A percentile compares a stretch with the other conserved stretches of the same genome.
These are phyloP conservation scores for Drosophila silvestris DNA, from an alignment of 2,888 invertebrate genomes.

Conservation along the genomic window DNA sequence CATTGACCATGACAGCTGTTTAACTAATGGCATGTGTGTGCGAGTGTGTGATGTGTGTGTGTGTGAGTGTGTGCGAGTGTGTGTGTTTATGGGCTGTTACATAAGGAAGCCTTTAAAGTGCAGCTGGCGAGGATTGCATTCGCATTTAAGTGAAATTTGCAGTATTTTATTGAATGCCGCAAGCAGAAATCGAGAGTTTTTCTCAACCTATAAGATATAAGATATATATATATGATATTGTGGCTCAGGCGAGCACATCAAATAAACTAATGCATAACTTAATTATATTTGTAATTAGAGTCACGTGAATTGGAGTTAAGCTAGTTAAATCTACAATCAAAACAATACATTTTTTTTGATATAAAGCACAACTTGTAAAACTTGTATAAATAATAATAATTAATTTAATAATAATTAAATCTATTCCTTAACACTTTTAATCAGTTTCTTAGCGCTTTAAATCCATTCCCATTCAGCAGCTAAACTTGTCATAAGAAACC, in stretches of 20 bases:
- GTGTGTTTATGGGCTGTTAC: slow-evolving; percentile 10
- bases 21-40: slow-evolving; percentile 20
- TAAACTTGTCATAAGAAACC: neutral
- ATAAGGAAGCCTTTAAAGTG: slow-evolving; percentile 15
- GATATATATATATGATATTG: neutral
- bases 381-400: neutral
- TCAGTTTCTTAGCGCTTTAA: neutral
- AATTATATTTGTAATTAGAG: neutral
- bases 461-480: neutral
- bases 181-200: neutral
- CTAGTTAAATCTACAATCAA: too few relatives aligned
- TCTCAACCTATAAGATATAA: too few relatives aligned
- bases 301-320: too few relatives aligned
- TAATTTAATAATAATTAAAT: too few relatives aligned
- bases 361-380: neutral
- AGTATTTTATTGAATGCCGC: neutral
- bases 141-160: neutral
- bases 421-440: too few relatives aligned
- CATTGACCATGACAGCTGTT: slow-evolving; percentile 70
- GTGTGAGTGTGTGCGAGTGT: neutral
- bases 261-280: neutral
- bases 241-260: too few relatives aligned
- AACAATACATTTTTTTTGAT: neutral
- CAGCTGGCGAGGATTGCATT: neutral
- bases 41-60: neutral